These are phyloP conservation scores for Seira sanloemensis DNA, from an alignment of 2,888 invertebrate genomes.

Conservation along the genomic window DNA sequence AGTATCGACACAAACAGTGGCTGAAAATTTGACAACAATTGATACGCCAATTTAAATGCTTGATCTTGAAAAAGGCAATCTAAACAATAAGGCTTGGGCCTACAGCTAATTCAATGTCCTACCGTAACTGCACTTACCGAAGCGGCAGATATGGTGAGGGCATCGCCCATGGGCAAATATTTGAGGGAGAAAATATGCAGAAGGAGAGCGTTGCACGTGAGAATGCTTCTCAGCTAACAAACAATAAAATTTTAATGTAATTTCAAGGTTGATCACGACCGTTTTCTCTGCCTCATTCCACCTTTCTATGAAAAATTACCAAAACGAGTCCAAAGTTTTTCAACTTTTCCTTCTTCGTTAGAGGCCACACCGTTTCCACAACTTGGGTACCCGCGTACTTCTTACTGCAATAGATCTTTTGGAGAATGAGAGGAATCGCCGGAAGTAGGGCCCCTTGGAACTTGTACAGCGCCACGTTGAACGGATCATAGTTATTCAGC, in stretches of 20 bases:
- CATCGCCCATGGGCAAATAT: conserved; percentile 59
- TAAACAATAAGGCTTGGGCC: background rate
- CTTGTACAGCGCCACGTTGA: conserved; percentile 67
- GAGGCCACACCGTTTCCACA: conserved; percentile 40
- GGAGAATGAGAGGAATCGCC: conserved; percentile 51
- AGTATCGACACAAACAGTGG: conserved; percentile 38
- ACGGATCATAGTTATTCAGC: conserved; percentile 64
- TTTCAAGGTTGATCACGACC: background rate
- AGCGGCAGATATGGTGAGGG: conserved; percentile 57
- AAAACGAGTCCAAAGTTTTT: conserved; percentile 37
- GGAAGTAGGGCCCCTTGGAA: conserved; percentile 70
- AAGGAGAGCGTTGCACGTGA: conserved; percentile 62
- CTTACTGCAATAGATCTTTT: conserved; percentile 31
- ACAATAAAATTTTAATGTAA: conserved; percentile 9
- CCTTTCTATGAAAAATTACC: conserved; percentile 32
- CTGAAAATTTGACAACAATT: background rate
- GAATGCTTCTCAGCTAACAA: conserved; percentile 65
- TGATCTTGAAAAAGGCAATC: background rate
- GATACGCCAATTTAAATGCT: background rate
- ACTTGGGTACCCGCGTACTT: conserved; percentile 17
- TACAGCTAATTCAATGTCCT: background rate
- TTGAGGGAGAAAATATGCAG: conserved; percentile 60
- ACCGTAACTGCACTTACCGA: conserved; percentile 24
- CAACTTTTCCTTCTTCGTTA: conserved; percentile 37
- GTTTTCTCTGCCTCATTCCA: background rate